A percentile compares a stretch with the other conserved stretches of the same genome.
These are phyloP conservation scores for Synergus itoensis DNA, from an alignment of 2,888 invertebrate species.

Conservation along the genomic window DNA sequence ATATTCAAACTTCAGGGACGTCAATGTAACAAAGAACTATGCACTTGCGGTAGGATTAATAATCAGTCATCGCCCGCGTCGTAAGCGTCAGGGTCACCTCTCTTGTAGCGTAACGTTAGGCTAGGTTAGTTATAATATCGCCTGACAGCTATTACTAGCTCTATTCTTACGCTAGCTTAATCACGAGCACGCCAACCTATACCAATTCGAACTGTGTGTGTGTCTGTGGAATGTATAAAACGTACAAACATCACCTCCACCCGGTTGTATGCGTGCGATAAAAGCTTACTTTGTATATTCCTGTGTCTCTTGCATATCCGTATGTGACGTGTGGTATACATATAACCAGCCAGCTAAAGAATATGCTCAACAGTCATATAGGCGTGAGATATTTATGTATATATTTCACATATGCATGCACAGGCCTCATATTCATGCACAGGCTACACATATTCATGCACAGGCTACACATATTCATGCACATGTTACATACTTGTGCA, in stretches of 20 bases:
- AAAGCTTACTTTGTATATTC: background rate
- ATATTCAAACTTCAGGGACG: constrained; percentile 33
- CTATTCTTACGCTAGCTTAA: constrained; percentile 69
- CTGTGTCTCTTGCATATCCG: background rate
- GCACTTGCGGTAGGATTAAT: constrained; percentile 63
- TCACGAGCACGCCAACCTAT: constrained; percentile 61
- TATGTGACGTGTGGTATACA: constrained; percentile 9
- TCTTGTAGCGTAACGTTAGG: constrained; percentile 65
- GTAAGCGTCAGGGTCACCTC: constrained; percentile 71
- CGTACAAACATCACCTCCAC: constrained; percentile 42
- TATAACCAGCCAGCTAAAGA: background rate
- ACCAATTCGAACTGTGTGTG: constrained; percentile 23
- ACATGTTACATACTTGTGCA: background rate
- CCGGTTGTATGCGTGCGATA: constrained; percentile 42
- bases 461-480: background rate
- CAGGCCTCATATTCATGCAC: background rate
- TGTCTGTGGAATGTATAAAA: constrained; percentile 15
- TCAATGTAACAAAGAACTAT: constrained; percentile 44
- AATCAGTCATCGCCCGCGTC: constrained; percentile 74
- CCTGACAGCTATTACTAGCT: constrained; percentile 66
- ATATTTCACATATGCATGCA: background rate
- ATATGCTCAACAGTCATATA: too few species aligned
- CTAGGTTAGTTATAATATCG: constrained; percentile 74
- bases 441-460: background rate
- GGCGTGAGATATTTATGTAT: too few species aligned